Evolutionary conservation across 1,140 invertebrate species (phyloP).

Genomic region (Drosophila pseudoobscura): DNA sequence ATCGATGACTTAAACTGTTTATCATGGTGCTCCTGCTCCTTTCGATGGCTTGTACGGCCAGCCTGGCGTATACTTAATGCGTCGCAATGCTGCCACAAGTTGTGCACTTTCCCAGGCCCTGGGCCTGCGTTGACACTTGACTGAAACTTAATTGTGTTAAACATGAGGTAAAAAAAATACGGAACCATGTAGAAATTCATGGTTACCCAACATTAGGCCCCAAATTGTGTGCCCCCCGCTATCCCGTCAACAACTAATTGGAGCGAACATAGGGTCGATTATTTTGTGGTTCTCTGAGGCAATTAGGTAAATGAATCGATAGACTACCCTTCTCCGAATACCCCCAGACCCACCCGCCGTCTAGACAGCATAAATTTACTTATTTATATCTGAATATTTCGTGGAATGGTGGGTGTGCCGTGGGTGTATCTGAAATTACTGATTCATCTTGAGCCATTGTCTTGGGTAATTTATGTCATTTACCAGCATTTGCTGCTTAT

Average conservation of each 20-base stretch:
- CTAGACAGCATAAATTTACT: constrained; percentile 63
- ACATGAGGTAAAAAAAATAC: constrained; percentile 21
- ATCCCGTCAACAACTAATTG: constrained; percentile 2
- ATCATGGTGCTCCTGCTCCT: constrained; percentile 22
- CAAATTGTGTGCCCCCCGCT: constrained; percentile 11
- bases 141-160: constrained; percentile 60
- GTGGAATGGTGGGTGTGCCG: no score
- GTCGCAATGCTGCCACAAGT: constrained; percentile 18
- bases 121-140: constrained; percentile 20
- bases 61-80: constrained; percentile 59
- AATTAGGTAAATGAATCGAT: constrained; percentile 58
- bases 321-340: no score
- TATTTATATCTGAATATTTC: constrained; percentile 14
- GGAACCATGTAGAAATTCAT: constrained; percentile 3
- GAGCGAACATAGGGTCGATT: constrained; percentile 3
- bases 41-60: background rate
- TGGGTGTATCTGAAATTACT: constrained; percentile 14
- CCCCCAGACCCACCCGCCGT: constrained; percentile 5
- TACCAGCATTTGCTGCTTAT: constrained; percentile 66
- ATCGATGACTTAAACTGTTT: constrained; percentile 59
- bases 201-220: constrained; percentile 6
- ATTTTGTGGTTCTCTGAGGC: constrained; percentile 7
- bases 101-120: constrained; percentile 27
- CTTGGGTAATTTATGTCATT: constrained; percentile 73
- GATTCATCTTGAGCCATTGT: constrained; percentile 50